Evolutionary conservation across 2,797 vertebrate genomes (phyloP), one percentile per base, ranked within the genome.

Genomic region (Sebastes trivittatus): DNA sequence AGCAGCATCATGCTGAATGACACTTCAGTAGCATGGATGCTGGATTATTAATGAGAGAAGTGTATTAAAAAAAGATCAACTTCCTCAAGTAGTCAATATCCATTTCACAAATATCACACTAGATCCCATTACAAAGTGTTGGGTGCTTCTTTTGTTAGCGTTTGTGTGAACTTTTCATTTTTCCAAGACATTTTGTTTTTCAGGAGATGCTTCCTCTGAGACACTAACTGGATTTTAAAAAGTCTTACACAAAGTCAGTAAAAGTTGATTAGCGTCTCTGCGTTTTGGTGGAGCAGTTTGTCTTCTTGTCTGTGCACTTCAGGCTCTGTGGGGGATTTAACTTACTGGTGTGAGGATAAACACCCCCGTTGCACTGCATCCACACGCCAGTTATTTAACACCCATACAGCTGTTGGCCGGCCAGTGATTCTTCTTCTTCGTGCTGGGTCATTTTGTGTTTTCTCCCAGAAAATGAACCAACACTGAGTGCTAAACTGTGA

Each of bases 181-280:
- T 34, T 25, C 11, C 58, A 29, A 32, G 25, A 67, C 70, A 36
- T 63, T 79, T 63, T 16, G 60, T 79, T 63, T 16, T 80, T 32
- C 32, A 16, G 18, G 49, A 38, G 56, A 56, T 29, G 6, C 52
- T 79, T 85, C 63, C 36, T 81, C 22, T 60, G 66, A 69, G 27
- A 79, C 27, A 29, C 54, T 80, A 49, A 64, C 54, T 76, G 32
- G 66, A 88, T 80, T 80, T 77, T 75, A 9, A 67, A 42, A 42
- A 42, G 87, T 87, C 78, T 88, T 81, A 81, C 60, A 68, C 70
- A 77, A 36, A 79, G 61, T 81, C 46, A 38, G 62, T 69, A 27
- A 63, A 82, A 52, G 78, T 62, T 75, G 36, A 34, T 49, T 6
- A 34, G 49, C 11, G 16, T 72, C 52, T 61, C 59, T 71, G 84